Evolutionary conservation across 2,797 vertebrate species (phyloP), one percentile per base, ranked within the genome.

Genomic region (Sebastes minor): DNA sequence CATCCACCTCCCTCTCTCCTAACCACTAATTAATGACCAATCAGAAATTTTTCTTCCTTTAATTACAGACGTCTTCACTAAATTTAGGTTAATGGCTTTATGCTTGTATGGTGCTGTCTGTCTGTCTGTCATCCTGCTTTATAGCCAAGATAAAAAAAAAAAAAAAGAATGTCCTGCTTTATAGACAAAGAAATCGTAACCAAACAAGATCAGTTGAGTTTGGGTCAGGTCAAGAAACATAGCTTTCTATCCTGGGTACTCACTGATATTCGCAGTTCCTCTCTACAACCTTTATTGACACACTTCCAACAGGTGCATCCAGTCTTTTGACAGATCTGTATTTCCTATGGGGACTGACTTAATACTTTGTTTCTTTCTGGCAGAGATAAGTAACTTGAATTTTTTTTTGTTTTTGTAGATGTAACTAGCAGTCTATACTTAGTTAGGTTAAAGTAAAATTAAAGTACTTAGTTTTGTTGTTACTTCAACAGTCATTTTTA

Each of bases 11-110:
- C 71, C 10, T 33, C 25, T 63, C 55, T 28, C 53, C 22, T 62
- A 55, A 71, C 20, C 27, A 62, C 67, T 35, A 65, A 75, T 68
- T 82, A 84, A 20, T 35, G 32, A 67, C 16, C 46, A 57, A 76
- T 79, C 25, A 61, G 9, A 63, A 56, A 30, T 35, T 60, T 6
- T 59, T 80, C 30, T 61, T 66, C 7, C 8, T 53, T 23, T 81
- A 63, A 62, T 76, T 76, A 67, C 18, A 53, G 11, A 42, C 28
- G 35, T 60, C 16, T 32, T 62, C 2, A 13, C 63, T 72, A 71
- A 79, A 76, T 86, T 70, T 83, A 60, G 59, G 10, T 20, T 8
- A 57, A 56, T 71, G 6, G 32, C 14, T 23, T 53, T 2, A 13
- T 11, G 46, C 14, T 27, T 60, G 6, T n/a, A 7, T 53, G 8